Base-by-base conservation (phyloP, 64 coral and sea anemone genomes). In the Montipora cactus region DNA sequence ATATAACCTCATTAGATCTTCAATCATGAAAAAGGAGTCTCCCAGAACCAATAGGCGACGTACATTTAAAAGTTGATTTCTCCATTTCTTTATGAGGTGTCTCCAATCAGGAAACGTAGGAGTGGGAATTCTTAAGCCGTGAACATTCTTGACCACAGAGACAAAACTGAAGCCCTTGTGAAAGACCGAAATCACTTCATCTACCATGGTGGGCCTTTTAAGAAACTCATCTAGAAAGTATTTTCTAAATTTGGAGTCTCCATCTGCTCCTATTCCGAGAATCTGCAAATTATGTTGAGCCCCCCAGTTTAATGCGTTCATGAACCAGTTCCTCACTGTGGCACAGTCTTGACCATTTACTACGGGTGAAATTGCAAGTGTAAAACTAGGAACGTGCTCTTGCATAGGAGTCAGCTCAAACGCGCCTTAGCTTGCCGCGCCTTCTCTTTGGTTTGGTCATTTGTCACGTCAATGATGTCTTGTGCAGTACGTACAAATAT, bases 51-150 rank as follows among this genome's bases (percentile, higher is more conserved):
- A 49, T 5, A 84, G 28, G 9, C 50, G 37, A 7, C 66, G 66
- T 15, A 69, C 66, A 15, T 69, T 69, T 69, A 69, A 20, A 14
- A 69, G 28, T 20, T 69, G 67, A 15, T 93, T 93, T 8, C 91
- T 44, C 91, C 82, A 87, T 69, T 87, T 93, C 18, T 93, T 93
- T 22, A 83, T 75, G 1, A 93, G 21, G 78, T 93, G 91, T 49
- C 74, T n/a, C 81, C 91, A 93, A 14, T 87, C 91, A 12, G 81
- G 81, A 37, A 87, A 87, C 74, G 87, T 74, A 1, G 44, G n/a
- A 19, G 70, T 74, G 4, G 19, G 19, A 74, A 19, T 8, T 7
- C n/a, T 28, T 28, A 19, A 8, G 16, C 19, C 70, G 22, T 74
- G 21, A 5, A 2, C n/a, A 19, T 4, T 22, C 70, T 8, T 0